Conservation (phyloP, 2,113 vertebrate species). For the Suricata suricatta region DNA sequence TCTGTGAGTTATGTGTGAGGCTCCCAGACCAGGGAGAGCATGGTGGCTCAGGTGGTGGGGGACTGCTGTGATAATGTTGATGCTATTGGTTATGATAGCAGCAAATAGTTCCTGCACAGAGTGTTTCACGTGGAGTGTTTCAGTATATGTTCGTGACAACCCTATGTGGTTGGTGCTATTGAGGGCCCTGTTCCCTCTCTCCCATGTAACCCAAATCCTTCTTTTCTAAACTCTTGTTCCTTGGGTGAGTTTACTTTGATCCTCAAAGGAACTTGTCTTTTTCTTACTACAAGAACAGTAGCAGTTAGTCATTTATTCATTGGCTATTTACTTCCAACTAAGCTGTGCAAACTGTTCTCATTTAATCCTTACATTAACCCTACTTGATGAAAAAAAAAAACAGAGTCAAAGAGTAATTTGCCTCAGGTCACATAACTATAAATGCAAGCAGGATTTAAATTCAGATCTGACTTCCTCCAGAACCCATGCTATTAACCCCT, state of each 20-base stretch:
- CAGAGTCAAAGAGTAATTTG: constrained; percentile 9
- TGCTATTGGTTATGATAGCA: not conserved
- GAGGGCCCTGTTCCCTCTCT: not conserved
- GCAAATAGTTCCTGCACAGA: not conserved
- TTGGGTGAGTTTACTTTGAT: not conserved
- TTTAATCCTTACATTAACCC: not conserved
- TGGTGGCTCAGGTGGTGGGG: not conserved
- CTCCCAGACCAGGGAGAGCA: not conserved
- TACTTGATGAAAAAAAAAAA: not conserved
- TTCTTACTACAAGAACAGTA: not conserved
- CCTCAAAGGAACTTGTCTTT: not conserved
- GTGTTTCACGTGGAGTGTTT: not conserved
- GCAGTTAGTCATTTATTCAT: not conserved
- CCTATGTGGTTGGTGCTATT: not conserved
- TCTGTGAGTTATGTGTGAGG: not conserved
- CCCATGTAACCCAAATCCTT: not conserved
- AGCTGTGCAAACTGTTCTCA: not conserved
- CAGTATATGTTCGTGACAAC: not conserved
- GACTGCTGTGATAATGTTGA: not conserved
- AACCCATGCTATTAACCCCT: not conserved
- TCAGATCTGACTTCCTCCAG: not conserved
- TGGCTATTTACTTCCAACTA: not conserved
- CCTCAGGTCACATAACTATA: not conserved
- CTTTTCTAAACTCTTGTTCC: not conserved
- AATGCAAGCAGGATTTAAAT: not conserved